Percentiles rank a stretch among this genome's conserved stretches.
phyloP scores from a whole-genome alignment of 2,888 invertebrate species.

The Drosophila neotestacea region DNA sequence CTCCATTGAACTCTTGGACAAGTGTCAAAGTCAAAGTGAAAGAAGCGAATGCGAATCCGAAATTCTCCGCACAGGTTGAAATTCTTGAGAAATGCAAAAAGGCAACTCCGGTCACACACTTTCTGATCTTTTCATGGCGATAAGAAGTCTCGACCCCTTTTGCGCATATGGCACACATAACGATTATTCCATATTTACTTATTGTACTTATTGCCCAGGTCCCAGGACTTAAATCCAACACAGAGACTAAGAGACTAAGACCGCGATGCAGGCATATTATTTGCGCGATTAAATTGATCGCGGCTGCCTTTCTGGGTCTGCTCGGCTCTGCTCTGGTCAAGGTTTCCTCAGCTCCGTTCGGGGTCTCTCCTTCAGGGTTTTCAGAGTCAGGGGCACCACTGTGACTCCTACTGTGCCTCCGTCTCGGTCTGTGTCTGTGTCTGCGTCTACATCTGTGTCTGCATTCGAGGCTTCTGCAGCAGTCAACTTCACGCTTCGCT shows the following conservation, averaged over 20 bases:
- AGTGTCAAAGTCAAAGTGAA: slow-evolving; percentile 80
- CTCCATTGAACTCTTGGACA: slow-evolving; percentile 42
- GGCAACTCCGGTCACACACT: slow-evolving; percentile 67
- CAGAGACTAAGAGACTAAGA: slow-evolving; percentile 2
- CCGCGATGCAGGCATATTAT: slow-evolving; percentile 75
- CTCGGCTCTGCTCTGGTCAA: slow-evolving; percentile 4
- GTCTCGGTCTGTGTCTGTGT: slow-evolving; percentile 44
- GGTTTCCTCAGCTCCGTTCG: slow-evolving; percentile 12
- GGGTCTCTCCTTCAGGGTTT: slow-evolving; percentile 30
- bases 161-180: slow-evolving; percentile 66
- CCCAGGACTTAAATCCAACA: slow-evolving; percentile 46
- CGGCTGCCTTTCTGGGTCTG: slow-evolving; percentile 52
- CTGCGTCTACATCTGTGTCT: slow-evolving; percentile 37
- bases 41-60: slow-evolving; percentile 3
- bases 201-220: slow-evolving; percentile 67
- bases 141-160: slow-evolving; percentile 66
- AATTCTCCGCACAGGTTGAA: slow-evolving; percentile 69
- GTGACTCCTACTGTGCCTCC: slow-evolving; percentile 54
- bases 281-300: slow-evolving; percentile 85
- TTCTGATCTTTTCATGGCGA: slow-evolving; percentile 71
- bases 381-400: slow-evolving; percentile 32
- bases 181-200: slow-evolving; percentile 84
- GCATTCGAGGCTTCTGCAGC: slow-evolving; percentile 70
- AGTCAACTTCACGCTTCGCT: slow-evolving; percentile 83
- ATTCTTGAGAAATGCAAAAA: slow-evolving; percentile 72